Percentiles rank a stretch among this genome's conserved stretches.
Evolutionary conservation across 2,797 vertebrate species (phyloP).

Genomic region (Pangasius djambal): DNA sequence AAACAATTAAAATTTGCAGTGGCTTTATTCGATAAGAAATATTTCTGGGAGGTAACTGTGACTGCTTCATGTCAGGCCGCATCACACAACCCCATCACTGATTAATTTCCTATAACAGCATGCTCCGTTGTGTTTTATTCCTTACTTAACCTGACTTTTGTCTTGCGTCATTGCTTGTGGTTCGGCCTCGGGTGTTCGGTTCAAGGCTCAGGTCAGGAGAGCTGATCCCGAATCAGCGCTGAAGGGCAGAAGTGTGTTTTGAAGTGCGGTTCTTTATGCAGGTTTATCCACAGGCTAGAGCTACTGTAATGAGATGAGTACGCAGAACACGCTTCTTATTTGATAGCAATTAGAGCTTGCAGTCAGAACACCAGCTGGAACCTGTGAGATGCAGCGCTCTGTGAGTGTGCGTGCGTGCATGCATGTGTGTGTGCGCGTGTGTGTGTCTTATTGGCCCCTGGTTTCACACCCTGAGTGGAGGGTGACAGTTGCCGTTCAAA

Average conservation of each 20-base stretch:
- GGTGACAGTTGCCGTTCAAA: conserved; percentile 89
- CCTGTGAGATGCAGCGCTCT: conserved; percentile 62
- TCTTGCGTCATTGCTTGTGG: background rate
- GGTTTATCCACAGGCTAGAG: conserved; percentile 73
- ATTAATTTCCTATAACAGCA: background rate
- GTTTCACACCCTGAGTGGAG: conserved; percentile 79
- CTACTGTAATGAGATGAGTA: conserved; percentile 77
- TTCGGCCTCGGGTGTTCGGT: background rate
- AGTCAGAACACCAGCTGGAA: conserved; percentile 89
- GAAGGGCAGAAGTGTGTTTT: conserved; percentile 49
- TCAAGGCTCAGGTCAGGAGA: background rate
- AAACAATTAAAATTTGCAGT: background rate
- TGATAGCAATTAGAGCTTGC: conserved; percentile 87
- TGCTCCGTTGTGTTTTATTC: background rate
- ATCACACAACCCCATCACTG: background rate
- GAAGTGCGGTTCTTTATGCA: conserved; percentile 17
- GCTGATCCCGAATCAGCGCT: conserved; percentile 17
- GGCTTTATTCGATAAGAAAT: background rate
- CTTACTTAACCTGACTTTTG: background rate
- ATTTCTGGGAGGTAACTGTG: background rate
- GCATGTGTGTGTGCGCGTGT: conserved; percentile 58
- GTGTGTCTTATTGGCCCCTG: conserved; percentile 73
- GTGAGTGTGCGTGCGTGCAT: conserved; percentile 56
- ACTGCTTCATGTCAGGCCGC: background rate
- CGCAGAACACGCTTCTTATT: conserved; percentile 77